A percentile compares a stretch with the other conserved stretches of the same genome.
phyloP scores from a whole-genome alignment of 2,113 vertebrate genomes.

The Gila orcuttii region DNA sequence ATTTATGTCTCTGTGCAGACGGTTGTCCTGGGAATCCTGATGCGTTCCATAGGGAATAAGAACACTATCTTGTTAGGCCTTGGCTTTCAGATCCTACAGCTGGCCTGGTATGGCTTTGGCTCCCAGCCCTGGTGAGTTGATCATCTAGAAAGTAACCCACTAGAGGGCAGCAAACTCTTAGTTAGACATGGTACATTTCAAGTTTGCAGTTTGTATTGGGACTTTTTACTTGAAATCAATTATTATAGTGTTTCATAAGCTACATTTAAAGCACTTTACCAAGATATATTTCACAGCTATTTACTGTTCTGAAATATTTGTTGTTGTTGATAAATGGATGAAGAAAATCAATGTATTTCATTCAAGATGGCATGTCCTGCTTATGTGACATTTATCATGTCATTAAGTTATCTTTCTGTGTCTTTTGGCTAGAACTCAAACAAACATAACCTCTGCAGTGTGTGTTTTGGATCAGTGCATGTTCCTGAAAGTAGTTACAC shows the following conservation, averaged over 20 bases:
- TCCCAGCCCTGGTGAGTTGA: conserved; percentile 90
- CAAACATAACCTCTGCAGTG: conserved; percentile 22
- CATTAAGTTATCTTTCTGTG: background rate
- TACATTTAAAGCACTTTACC: background rate
- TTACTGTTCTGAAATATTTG: background rate
- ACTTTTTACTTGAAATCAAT: background rate
- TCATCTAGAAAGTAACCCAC: background rate
- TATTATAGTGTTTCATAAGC: background rate
- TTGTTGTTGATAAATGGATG: background rate
- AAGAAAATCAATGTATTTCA: too few relatives aligned
- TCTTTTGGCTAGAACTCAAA: conserved; percentile 14
- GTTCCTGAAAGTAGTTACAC: background rate
- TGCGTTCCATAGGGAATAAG: conserved; percentile 92
- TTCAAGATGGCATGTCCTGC: background rate
- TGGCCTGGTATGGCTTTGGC: conserved; percentile 91
- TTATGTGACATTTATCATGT: background rate
- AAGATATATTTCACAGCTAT: background rate
- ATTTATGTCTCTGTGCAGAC: conserved; percentile 75
- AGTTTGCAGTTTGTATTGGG: background rate
- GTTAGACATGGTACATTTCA: background rate
- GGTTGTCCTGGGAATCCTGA: conserved; percentile 86
- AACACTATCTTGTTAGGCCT: conserved; percentile 90
- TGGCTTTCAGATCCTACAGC: conserved; percentile 91
- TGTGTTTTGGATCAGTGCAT: background rate
- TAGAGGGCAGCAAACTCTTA: conserved; percentile 28